A percentile compares a stretch with the other conserved stretches of the same genome.
Evolutionary conservation across 2,888 invertebrate species (phyloP).

Genomic region (Epinotia bilunana): DNA sequence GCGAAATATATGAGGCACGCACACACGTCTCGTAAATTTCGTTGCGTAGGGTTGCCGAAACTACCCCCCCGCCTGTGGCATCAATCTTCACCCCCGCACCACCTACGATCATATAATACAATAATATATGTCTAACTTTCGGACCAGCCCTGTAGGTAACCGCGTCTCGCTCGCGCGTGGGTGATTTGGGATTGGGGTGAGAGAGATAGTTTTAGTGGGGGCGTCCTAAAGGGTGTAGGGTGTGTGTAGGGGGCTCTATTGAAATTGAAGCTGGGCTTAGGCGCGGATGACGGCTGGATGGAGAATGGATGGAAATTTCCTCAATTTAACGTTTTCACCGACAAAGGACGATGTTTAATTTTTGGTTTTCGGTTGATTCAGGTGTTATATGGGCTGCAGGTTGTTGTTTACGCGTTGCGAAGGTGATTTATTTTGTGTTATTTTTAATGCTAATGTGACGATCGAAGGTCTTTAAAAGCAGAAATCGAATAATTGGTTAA

Average conservation of each 20-base stretch:
- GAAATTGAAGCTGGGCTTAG: constrained; percentile 85
- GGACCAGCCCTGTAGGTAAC: constrained; percentile 83
- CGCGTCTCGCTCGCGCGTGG: constrained; percentile 57
- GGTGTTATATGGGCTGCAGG: constrained; percentile 62
- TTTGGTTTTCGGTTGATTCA: constrained; percentile 79
- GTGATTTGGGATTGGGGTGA: constrained; percentile 54
- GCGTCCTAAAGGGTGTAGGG: constrained; percentile 84
- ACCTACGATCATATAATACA: constrained; percentile 83
- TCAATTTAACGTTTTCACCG: constrained; percentile 84
- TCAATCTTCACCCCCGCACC: constrained; percentile 82
- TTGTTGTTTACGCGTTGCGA: constrained; percentile 51
- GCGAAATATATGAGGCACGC: constrained; percentile 80
- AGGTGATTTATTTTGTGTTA: constrained; percentile 42
- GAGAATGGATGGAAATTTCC: constrained; percentile 85
- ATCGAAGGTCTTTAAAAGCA: background rate
- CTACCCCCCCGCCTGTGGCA: constrained; percentile 75
- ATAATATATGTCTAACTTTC: constrained; percentile 85
- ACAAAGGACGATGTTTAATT: constrained; percentile 84
- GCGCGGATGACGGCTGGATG: constrained; percentile 84
- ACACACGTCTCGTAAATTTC: constrained; percentile 77
- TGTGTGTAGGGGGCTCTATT: constrained; percentile 82
- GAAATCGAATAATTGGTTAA: too few species aligned
- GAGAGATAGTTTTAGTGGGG: constrained; percentile 67
- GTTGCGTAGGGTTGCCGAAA: constrained; percentile 83
- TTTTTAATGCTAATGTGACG: background rate